phyloP scores from a whole-genome alignment of 2,888 invertebrate genomes.

The Fragum sueziense region DNA sequence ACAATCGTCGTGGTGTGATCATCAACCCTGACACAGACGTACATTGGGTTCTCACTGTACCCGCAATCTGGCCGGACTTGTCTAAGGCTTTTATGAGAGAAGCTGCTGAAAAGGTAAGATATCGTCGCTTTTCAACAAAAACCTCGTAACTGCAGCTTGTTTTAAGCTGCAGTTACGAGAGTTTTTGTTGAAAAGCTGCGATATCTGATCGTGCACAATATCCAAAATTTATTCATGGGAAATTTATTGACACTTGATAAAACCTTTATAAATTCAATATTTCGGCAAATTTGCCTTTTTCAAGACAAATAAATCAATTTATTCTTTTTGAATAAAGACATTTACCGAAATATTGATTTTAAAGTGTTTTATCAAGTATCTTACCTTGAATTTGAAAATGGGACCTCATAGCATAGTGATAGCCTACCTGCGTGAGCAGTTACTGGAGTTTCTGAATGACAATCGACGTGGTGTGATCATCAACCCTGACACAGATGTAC shows the following conservation, averaged over 20 bases:
- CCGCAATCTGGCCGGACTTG: constrained; percentile 6
- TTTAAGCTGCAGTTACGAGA: no score
- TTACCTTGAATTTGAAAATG: no score
- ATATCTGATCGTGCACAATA: no score
- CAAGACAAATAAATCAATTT: no score
- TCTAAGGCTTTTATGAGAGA: constrained; percentile 5
- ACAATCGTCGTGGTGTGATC: not conserved
- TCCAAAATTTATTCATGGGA: no score
- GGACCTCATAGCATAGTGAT: no score
- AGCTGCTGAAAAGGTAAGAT: not conserved
- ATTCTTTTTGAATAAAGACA: not conserved
- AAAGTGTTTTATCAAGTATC: no score
- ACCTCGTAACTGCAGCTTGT: no score
- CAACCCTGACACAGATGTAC: not conserved
- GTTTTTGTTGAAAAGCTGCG: no score
- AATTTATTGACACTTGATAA: no score
- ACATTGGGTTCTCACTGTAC: not conserved
- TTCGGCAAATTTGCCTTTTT: no score
- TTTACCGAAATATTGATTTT: not conserved
- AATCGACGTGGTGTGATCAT: not conserved
- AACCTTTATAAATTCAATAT: no score
- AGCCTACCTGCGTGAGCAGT: constrained; percentile 30
- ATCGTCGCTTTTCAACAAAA: not conserved
- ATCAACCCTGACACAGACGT: not conserved
- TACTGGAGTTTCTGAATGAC: not conserved